Evolutionary conservation across 2,113 vertebrate genomes (phyloP), one percentile per base, ranked within the genome.

Genomic region (Oryzias melastigma): DNA sequence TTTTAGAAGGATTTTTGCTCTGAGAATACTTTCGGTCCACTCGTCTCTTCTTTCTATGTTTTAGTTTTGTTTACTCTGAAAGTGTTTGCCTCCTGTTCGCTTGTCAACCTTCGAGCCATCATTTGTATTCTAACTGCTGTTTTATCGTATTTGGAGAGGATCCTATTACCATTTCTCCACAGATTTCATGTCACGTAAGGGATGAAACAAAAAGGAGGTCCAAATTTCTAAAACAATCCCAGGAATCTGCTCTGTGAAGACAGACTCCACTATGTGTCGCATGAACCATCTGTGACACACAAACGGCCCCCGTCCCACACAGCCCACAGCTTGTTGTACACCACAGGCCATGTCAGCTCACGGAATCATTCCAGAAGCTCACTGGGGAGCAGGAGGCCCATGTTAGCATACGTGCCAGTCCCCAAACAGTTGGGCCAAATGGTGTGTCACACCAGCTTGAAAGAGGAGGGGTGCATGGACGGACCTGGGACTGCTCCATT

Each of bases 241-340:
- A 43, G 45, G 24, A 58, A 78, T 62, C 52, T 44, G 43, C 49
- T 73, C 58, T 77, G 70, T 82, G 73, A 79, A 72, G 79, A 73
- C 51, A 68, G 49, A 65, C 55, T 43, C 49, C 19, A 20, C 53
- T 35, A 29, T 77, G 42, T 61, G 70, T 57, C 49, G 59, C 58
- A 68, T 52, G 71, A 61, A 68, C 81, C 71, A 76, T 85, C 75
- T 77, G 78, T 62, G 70, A 43, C 62, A 49, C 55, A 52, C 65
- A 55, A 35, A 35, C 58, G 54, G 48, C 52, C 72, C 57, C 56
- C 49, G 55, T 58, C 60, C 62, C 73, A 60, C 71, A 80, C 68
- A 58, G 40, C 48, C 50, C 17, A 60, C 76, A 80, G 77, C 78
- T 79, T 81, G 66, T 66, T 54, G n/a, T 75, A 63, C 79, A 80